These are phyloP conservation scores for Rhagoletis zephyria DNA, from an alignment of 1,140 invertebrate species.

Conservation along the genomic window DNA sequence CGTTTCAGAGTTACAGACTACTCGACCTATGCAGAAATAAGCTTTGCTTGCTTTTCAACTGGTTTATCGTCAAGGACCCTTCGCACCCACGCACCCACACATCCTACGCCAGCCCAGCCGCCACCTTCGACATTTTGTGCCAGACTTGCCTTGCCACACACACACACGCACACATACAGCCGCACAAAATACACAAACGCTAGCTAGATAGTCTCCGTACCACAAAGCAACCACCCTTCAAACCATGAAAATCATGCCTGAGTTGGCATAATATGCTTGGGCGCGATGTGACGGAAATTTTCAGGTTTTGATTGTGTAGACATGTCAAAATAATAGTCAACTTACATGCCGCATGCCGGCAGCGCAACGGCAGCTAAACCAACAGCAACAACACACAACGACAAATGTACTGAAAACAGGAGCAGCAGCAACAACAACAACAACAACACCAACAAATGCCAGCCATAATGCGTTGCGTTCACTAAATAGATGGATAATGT, in stretches of 20 bases:
- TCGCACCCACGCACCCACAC: background rate
- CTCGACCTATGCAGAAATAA: conserved; percentile 16
- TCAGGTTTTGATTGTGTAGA: conserved; percentile 72
- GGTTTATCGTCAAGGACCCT: conserved; percentile 30
- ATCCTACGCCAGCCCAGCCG: background rate
- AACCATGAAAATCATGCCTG: conserved; percentile 6
- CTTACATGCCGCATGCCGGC: conserved; percentile 68
- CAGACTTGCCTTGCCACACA: background rate
- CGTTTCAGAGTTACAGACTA: conserved; percentile 30
- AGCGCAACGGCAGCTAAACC: conserved; percentile 55
- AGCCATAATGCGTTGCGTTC: background rate
- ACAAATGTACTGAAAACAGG: background rate
- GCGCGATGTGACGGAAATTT: conserved; percentile 63
- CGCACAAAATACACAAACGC: too few species aligned
- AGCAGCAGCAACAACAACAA: conserved; percentile 1
- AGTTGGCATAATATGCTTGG: conserved; percentile 40
- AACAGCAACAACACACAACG: conserved; percentile 40
- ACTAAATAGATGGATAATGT: background rate
- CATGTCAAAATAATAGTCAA: conserved; percentile 73
- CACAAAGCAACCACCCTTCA: background rate
- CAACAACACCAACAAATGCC: too few species aligned
- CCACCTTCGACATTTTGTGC: background rate
- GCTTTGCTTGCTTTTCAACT: conserved; percentile 27
- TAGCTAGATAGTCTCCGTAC: background rate
- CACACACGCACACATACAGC: background rate